Evolutionary conservation across 2,797 vertebrate species (phyloP).

Genomic region (Chelidonichthys spinosus): DNA sequence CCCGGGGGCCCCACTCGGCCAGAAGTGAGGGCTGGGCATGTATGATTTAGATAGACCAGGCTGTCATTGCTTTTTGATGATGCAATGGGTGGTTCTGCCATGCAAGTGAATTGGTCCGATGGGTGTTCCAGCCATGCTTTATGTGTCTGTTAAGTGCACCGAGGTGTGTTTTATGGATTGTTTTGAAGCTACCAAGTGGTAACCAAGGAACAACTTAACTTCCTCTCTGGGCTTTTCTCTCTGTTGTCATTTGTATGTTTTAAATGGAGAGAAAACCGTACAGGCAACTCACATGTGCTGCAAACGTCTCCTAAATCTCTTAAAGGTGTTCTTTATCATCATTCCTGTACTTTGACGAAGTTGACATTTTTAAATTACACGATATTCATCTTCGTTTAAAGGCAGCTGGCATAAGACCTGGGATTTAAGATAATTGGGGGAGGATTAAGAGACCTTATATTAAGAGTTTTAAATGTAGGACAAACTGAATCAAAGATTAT

Average conservation of each 20-base stretch:
- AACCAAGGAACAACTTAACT: constrained; percentile 61
- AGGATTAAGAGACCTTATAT: constrained; percentile 42
- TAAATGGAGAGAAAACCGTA: constrained; percentile 33
- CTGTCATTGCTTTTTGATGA: constrained; percentile 62
- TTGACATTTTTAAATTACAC: constrained; percentile 20
- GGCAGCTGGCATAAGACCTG: constrained; percentile 25
- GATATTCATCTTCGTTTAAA: constrained; percentile 32
- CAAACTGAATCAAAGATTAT: constrained; percentile 38
- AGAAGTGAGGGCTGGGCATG: constrained; percentile 26
- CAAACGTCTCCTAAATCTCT: constrained; percentile 27
- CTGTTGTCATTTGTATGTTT: constrained; percentile 13
- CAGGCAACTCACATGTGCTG: background rate
- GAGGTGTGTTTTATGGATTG: constrained; percentile 67
- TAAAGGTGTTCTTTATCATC: constrained; percentile 23
- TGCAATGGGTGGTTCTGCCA: constrained; percentile 64
- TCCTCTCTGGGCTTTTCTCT: constrained; percentile 7
- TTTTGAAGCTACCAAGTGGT: constrained; percentile 56
- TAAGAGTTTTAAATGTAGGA: constrained; percentile 32
- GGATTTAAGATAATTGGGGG: constrained; percentile 28
- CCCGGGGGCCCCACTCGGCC: constrained; percentile 17
- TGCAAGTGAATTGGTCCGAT: constrained; percentile 46
- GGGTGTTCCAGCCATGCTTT: constrained; percentile 49
- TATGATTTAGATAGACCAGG: constrained; percentile 53
- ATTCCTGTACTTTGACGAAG: constrained; percentile 31
- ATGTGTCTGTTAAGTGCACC: constrained; percentile 62